These are phyloP conservation scores for Gadus macrocephalus DNA, from an alignment of 2,113 vertebrate species.

Conservation along the genomic window DNA sequence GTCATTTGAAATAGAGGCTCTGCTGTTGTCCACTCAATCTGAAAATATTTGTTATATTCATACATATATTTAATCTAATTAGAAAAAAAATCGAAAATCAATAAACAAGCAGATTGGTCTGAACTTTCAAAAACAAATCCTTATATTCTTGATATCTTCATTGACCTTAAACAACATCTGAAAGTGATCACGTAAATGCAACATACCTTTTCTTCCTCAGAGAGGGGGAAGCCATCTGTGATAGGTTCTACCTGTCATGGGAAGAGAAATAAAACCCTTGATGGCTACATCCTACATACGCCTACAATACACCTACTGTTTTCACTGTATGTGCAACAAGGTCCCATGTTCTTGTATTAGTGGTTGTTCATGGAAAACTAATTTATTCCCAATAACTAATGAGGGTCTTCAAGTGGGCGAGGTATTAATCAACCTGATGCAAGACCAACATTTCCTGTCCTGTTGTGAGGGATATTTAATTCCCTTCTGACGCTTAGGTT, in stretches of 20 bases:
- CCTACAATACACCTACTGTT: slow-evolving; percentile 4
- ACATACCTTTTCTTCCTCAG: slow-evolving; percentile 45
- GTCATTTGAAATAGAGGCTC: slow-evolving; percentile 3
- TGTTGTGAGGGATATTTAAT: slow-evolving; percentile 33
- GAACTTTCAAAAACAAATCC: neutral
- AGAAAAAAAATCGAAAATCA: neutral
- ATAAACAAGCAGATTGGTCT: neutral
- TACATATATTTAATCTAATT: neutral
- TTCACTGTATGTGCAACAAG: neutral
- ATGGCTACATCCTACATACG: no score
- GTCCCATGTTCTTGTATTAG: neutral
- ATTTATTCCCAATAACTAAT: slow-evolving; percentile 43
- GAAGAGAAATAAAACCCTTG: neutral
- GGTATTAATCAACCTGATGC: slow-evolving; percentile 46
- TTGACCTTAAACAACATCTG: neutral
- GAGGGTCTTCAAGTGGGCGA: slow-evolving; percentile 42
- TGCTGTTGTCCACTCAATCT: slow-evolving; percentile 26
- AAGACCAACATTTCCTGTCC: neutral
- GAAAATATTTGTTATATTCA: neutral
- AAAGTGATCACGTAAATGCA: neutral
- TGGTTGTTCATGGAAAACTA: slow-evolving; percentile 27
- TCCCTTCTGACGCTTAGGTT: slow-evolving; percentile 8
- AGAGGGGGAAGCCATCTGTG: slow-evolving; percentile 18
- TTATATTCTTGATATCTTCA: neutral
- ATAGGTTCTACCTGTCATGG: slow-evolving; percentile 49